Base-by-base conservation (phyloP, 2,797 vertebrate genomes). In the Petrocephalus schoutedeni region DNA sequence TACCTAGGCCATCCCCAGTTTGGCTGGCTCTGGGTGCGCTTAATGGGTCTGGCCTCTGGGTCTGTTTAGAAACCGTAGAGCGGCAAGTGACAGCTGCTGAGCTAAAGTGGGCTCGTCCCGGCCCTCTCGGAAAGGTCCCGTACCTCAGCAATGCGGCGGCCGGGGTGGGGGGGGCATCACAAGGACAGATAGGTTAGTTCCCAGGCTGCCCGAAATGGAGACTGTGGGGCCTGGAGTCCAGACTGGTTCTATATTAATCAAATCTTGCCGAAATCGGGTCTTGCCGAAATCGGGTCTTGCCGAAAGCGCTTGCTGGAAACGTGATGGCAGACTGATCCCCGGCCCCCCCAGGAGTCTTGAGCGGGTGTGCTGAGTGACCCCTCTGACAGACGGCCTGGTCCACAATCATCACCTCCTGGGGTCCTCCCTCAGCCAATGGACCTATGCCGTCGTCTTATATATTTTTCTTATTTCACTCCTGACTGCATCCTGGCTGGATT, bases 201-300 rank as follows among this genome's bases (percentile, higher is more conserved):
- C 93, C 90, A 92, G 93, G 91, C 90, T 51, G 91, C 90, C 93
- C 12, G 2, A 77, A 85, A 56, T 54, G 82, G n/a, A 54, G 2
- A 45, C 56, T n/a, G 28, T 1, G 6, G 95, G 93, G 12, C 67
- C 93, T 91, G 91, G 87, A 89, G 91, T 92, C 90, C 92, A 61
- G 71, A 88, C 89, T 86, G 84, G 28, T 58, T 41, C 84, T 86
- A 86, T 36, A 86, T 86, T 57, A 86, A 86, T 58, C 14, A 36
- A 45, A 58, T 59, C 84, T 58, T 32, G 53, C 83, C 2, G 23
- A 56, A 83, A 83, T 49, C 28, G 28, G 61, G 41, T 21, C 16
- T n/a, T n/a, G 14, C 59, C 23, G 59, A 19, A n/a, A 41, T 41
- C 36, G 36, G 36, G 36, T 41, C 36, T 41, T 32, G 3, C 8